A percentile compares a stretch with the other conserved stretches of the same genome.
Evolutionary conservation across 2,797 vertebrate species (phyloP).

Genomic region (Halcyon leucocephala): DNA sequence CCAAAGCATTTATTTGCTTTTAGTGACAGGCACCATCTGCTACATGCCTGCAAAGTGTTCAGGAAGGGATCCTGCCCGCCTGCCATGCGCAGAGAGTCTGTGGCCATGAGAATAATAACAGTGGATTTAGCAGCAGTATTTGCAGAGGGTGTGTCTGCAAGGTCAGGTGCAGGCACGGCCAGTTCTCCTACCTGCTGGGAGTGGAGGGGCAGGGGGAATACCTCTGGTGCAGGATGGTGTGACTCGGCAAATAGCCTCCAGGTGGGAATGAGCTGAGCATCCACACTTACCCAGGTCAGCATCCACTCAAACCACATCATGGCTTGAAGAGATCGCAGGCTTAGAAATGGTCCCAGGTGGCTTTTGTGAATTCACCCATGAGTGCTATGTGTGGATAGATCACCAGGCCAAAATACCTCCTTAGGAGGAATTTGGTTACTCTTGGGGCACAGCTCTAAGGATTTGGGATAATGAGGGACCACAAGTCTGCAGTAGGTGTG

Average conservation of each 20-base stretch:
- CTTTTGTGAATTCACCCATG: background rate
- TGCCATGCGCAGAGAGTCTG: background rate
- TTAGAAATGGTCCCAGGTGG: background rate
- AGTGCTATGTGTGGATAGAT: background rate
- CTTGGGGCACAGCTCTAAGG: background rate
- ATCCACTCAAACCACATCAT: rapidly evolving
- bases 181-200: background rate
- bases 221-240: background rate
- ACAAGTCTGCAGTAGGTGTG: background rate
- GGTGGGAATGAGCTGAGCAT: background rate
- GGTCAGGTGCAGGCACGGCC: background rate
- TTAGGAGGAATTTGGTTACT: background rate
- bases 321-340: background rate
- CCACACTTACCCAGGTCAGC: rapidly evolving
- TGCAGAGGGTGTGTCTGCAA: background rate
- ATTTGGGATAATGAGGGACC: background rate
- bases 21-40: slow-evolving; percentile 57
- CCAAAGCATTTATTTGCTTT: slow-evolving; percentile 46
- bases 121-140: background rate
- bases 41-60: background rate
- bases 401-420: rapidly evolving
- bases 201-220: background rate
- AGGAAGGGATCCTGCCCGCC: background rate
- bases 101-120: background rate
- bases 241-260: background rate